A percentile compares a stretch with the other conserved stretches of the same genome.
Evolutionary conservation across 2,888 invertebrate genomes (phyloP).

Genomic region (Plemyria rubiginata): DNA sequence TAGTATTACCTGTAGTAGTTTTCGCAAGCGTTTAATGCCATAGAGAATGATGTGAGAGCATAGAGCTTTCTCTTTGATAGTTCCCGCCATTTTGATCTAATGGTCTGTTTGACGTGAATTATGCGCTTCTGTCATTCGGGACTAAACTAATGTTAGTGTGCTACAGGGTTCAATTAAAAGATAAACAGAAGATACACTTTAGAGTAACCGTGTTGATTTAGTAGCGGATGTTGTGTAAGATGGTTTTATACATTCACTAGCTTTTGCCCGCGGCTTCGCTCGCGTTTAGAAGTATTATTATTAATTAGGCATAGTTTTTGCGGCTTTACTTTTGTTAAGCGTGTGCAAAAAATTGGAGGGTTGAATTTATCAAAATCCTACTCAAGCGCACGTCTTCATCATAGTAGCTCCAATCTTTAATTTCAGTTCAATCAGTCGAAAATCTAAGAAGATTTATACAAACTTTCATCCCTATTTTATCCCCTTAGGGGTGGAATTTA

Average conservation of each 20-base stretch:
- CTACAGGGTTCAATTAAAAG: constrained; percentile 68
- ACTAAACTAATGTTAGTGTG: constrained; percentile 71
- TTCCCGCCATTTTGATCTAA: constrained; percentile 83
- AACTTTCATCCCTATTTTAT: too few relatives aligned
- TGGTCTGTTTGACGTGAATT: constrained; percentile 74
- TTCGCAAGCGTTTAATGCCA: constrained; percentile 67
- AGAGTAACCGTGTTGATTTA: neutral
- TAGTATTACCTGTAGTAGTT: constrained; percentile 52
- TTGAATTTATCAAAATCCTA: too few relatives aligned
- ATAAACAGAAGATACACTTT: constrained; percentile 44
- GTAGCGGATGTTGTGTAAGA: neutral
- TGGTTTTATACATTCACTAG: neutral
- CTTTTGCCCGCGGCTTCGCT: too few relatives aligned
- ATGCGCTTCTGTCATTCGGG: constrained; percentile 73
- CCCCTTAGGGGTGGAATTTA: too few relatives aligned
- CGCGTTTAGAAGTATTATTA: too few relatives aligned
- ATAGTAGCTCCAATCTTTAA: too few relatives aligned
- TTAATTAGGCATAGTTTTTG: too few relatives aligned
- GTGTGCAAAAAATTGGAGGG: too few relatives aligned
- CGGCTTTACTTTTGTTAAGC: too few relatives aligned
- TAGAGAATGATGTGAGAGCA: constrained; percentile 81
- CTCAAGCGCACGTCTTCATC: too few relatives aligned
- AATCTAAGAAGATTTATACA: too few relatives aligned
- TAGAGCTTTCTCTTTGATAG: constrained; percentile 81
- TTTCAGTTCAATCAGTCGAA: too few relatives aligned